These are phyloP conservation scores for Natator depressus DNA, from an alignment of 2,113 vertebrate genomes.

Conservation along the genomic window DNA sequence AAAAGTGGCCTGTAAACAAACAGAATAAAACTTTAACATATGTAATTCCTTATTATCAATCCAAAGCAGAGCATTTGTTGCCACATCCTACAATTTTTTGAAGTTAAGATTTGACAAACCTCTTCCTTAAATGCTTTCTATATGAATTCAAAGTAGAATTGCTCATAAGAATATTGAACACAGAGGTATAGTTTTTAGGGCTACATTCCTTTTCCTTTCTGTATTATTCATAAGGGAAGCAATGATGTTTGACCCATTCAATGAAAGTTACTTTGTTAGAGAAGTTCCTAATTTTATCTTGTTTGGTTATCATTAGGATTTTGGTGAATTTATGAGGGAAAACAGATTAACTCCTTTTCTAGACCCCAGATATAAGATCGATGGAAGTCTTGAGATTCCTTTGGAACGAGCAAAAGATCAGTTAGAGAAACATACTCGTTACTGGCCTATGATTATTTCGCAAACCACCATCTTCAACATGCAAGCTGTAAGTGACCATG, in stretches of 20 bases:
- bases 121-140: neutral
- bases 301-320: conserved; percentile 90
- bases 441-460: conserved; percentile 99
- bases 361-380: conserved; percentile 85
- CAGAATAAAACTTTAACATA: neutral
- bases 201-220: neutral
- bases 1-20: neutral
- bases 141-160: neutral
- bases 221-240: neutral
- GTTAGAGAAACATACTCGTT: conserved; percentile 96
- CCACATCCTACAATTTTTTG: neutral
- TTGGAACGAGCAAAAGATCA: conserved; percentile 93
- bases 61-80: neutral
- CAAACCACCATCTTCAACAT: conserved; percentile 99
- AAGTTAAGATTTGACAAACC: neutral
- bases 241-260: conserved; percentile 45
- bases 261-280: conserved; percentile 57
- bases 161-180: neutral
- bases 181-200: neutral
- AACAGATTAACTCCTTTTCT: conserved; percentile 95
- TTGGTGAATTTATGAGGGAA: conserved; percentile 99
- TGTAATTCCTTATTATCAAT: neutral
- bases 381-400: conserved; percentile 87
- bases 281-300: conserved; percentile 80
- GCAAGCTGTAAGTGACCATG: conserved; percentile 90